Percentiles rank a stretch among this genome's conserved stretches.
Evolutionary conservation across 1,140 invertebrate genomes (phyloP).

Genomic region (Bombus breviceps): DNA sequence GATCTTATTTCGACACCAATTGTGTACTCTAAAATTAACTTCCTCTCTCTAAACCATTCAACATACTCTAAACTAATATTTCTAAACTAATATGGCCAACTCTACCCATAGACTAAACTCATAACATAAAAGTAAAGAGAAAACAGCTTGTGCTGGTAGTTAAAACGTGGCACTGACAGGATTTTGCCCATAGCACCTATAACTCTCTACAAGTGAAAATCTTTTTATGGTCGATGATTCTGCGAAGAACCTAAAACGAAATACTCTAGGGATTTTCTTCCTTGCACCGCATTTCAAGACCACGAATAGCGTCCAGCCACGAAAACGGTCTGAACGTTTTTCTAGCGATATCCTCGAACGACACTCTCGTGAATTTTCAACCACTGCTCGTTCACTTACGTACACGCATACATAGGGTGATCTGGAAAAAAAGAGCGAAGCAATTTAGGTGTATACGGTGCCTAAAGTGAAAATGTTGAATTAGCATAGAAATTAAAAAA

Average conservation of each 20-base stretch:
- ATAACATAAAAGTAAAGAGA: neutral
- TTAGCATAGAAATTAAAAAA: too few species aligned
- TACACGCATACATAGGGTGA: too few species aligned
- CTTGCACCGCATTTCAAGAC: neutral
- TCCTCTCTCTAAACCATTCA: neutral
- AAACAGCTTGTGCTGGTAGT: constrained; percentile 1
- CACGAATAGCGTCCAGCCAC: neutral
- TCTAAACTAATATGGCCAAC: neutral
- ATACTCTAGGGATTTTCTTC: constrained; percentile 32
- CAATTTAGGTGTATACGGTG: too few species aligned
- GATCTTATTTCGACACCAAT: neutral
- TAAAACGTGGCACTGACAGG: neutral
- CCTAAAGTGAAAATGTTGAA: too few species aligned
- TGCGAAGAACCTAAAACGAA: neutral
- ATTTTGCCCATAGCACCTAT: constrained; percentile 1
- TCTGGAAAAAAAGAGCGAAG: neutral
- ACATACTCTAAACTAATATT: neutral
- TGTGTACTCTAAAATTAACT: neutral
- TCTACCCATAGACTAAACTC: too few species aligned
- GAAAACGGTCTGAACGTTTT: too few species aligned
- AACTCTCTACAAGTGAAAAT: constrained; percentile 15
- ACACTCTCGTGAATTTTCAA: constrained; percentile 29
- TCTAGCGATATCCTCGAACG: neutral
- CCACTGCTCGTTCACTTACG: neutral
- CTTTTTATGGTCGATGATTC: constrained; percentile 19